Evolutionary conservation across 2,888 invertebrate species (phyloP), one percentile per base, ranked within the genome.

Genomic region (Meteorus cinctellus): DNA sequence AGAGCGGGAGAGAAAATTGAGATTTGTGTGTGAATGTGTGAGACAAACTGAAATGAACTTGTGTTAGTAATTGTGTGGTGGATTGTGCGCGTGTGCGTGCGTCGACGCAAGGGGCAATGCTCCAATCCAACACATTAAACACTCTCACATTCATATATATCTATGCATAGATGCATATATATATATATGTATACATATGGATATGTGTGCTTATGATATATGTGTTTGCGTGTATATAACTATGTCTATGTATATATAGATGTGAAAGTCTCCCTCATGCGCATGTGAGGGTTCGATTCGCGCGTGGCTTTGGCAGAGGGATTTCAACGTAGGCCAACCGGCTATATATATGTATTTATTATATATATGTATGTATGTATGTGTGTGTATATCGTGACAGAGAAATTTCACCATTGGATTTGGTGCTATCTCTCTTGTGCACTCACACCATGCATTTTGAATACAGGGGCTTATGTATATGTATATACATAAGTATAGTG

Each of bases 41-140:
- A 27, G 63, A 71, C 59, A 12, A 72, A 34, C 71, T 41, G 36
- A 78, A 73, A 74, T 75, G 63, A 62, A 78, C 48, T 67, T 65
- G 68, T 63, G 77, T 73, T 71, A 34, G 74, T 67, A 60, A 65
- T 63, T 70, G 72, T 72, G 31, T 48, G 27, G 48, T 27, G 27
- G 31, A 27, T 27, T 60, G 59, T 45, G 76, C 51, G 72, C 55
- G 72, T 29, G 72, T 62, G 67, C 72, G 70, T 59, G 55, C 71
- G 72, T 78, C 62, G 34, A 65, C 65, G 75, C 79, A 81, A 81
- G 82, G 83, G 82, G 83, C 84, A 84, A 83, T 82, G 83, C 83
- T 83, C 84, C 78, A 81, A 75, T 72, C 67, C 51, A 68, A 34
- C n/a, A 45, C 36, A 67, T 48, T 73, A 62, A 45, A 63, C 41